A percentile compares a stretch with the other conserved stretches of the same genome.
These are phyloP conservation scores for Lepus americanus DNA, from an alignment of 2,113 vertebrate species.

Conservation along the genomic window DNA sequence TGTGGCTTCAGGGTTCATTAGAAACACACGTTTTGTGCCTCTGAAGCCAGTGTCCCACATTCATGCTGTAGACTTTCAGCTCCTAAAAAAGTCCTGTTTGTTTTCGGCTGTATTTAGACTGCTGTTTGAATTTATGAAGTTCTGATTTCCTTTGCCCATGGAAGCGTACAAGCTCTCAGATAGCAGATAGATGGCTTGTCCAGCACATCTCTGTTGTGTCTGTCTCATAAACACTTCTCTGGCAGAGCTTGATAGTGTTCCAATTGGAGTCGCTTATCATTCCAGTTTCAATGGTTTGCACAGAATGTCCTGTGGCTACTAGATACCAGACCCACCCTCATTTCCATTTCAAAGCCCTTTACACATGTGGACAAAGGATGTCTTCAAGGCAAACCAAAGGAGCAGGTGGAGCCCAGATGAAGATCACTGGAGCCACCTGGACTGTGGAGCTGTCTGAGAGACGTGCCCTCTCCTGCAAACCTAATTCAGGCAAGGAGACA, in stretches of 20 bases:
- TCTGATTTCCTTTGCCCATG: not conserved
- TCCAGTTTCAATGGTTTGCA: not conserved
- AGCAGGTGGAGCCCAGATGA: not conserved
- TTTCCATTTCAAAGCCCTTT: slow-evolving; percentile 53
- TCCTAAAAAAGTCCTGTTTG: not conserved
- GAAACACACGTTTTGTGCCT: not conserved
- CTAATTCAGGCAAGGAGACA: not conserved
- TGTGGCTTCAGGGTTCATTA: not conserved
- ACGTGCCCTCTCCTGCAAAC: not conserved
- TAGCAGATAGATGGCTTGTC: not conserved
- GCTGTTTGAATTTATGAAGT: not conserved
- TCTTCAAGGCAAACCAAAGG: not conserved
- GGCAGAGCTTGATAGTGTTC: not conserved
- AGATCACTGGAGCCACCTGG: not conserved
- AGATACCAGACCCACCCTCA: not conserved
- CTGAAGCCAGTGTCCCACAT: not conserved
- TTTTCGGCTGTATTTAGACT: not conserved
- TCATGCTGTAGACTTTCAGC: not conserved
- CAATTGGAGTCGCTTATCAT: not conserved
- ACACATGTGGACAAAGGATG: not conserved
- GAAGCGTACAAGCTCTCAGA: not conserved
- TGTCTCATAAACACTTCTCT: not conserved
- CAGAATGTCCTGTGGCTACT: not conserved
- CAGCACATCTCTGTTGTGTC: not conserved
- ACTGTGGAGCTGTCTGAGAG: not conserved